Percentiles rank a stretch among this genome's conserved stretches.
Evolutionary conservation across 2,888 invertebrate genomes (phyloP).

Genomic region (Horisme vitalbata): DNA sequence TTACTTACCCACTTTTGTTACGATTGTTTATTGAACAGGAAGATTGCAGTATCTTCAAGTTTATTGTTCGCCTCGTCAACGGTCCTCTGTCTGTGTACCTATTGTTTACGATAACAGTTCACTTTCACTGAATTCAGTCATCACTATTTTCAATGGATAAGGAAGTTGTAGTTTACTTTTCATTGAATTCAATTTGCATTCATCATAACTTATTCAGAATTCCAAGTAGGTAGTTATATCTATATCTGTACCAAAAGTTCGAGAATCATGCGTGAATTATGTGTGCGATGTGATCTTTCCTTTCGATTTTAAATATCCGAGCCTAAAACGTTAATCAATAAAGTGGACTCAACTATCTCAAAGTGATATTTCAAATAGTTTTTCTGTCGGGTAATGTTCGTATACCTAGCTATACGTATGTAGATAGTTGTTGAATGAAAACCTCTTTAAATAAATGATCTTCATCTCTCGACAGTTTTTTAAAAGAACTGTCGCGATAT

Average conservation of each 20-base stretch:
- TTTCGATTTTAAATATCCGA: slow-evolving; percentile 2
- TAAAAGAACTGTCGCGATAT: not conserved
- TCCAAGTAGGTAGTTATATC: too few species aligned
- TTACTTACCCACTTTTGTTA: slow-evolving; percentile 7
- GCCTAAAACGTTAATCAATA: not conserved
- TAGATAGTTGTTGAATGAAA: too few species aligned
- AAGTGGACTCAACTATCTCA: not conserved
- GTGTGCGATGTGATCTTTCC: not conserved
- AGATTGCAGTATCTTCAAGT: slow-evolving; percentile 18
- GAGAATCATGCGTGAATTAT: not conserved
- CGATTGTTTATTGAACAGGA: slow-evolving; percentile 21
- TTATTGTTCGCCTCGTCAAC: slow-evolving; percentile 12
- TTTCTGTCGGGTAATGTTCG: too few species aligned
- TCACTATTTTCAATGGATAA: not conserved
- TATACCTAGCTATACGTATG: too few species aligned
- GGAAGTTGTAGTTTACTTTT: slow-evolving; percentile 1
- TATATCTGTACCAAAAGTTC: not conserved
- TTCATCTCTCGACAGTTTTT: not conserved
- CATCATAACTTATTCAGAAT: slow-evolving; percentile 2
- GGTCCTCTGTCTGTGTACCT: not conserved
- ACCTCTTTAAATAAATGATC: too few species aligned
- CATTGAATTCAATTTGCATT: slow-evolving; percentile 2
- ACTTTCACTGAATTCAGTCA: slow-evolving; percentile 13
- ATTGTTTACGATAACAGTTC: slow-evolving; percentile 10
- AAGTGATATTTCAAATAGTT: too few species aligned